phyloP scores from a whole-genome alignment of 1,140 invertebrate genomes.

The Drosophila kepulauana region DNA sequence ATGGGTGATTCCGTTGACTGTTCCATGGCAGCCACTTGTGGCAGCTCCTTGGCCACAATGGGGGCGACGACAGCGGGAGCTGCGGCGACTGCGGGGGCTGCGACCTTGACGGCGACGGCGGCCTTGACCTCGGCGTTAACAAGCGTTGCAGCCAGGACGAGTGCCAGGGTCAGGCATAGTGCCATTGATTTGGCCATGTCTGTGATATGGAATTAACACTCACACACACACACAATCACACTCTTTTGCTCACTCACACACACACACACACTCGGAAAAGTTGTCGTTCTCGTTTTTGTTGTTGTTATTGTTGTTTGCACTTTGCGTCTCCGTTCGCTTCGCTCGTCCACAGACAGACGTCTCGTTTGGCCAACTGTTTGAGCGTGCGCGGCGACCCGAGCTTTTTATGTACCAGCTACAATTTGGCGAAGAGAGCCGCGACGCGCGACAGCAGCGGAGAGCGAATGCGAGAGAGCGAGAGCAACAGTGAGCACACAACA shows the following conservation, averaged over 20 bases:
- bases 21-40: constrained; percentile 48
- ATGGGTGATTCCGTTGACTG: constrained; percentile 79
- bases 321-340: constrained; percentile 41
- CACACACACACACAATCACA: constrained; percentile 7
- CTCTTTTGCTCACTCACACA: constrained; percentile 11
- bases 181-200: constrained; percentile 64
- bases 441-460: constrained; percentile 16
- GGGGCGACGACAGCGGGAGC: not conserved
- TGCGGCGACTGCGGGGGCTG: not conserved
- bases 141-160: constrained; percentile 37
- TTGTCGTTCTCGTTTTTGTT: constrained; percentile 9
- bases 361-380: constrained; percentile 77
- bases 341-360: constrained; percentile 76
- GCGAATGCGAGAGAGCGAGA: constrained; percentile 11
- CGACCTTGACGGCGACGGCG: not conserved
- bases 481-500: not conserved
- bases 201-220: not conserved
- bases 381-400: constrained; percentile 71
- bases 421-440: constrained; percentile 46
- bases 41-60: constrained; percentile 24
- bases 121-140: constrained; percentile 33
- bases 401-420: constrained; percentile 82
- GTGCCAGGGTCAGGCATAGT: constrained; percentile 50
- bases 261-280: not conserved
- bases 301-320: constrained; percentile 11